A percentile compares a stretch with the other conserved stretches of the same genome.
Conservation (phyloP, 2,113 vertebrate genomes). For the Saguinus midas region DNA sequence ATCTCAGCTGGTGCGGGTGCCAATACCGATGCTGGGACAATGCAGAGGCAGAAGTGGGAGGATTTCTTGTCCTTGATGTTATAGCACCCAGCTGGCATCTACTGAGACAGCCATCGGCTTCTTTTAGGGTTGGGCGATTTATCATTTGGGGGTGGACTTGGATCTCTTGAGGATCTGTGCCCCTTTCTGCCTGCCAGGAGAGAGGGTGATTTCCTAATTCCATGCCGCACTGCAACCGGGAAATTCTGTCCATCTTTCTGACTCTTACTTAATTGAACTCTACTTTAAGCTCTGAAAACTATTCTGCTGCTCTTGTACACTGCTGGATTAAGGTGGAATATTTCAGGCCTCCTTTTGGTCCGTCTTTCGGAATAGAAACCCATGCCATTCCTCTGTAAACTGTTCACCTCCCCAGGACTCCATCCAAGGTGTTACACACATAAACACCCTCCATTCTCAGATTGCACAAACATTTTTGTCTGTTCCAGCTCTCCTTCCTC, state of each 20-base stretch:
- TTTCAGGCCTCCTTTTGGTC: not conserved
- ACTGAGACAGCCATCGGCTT: not conserved
- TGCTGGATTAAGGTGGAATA: not conserved
- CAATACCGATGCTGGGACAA: too few species aligned
- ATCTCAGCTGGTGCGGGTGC: not conserved
- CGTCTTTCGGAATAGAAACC: not conserved
- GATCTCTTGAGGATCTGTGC: not conserved
- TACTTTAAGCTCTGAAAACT: not conserved
- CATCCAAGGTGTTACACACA: rapidly evolving
- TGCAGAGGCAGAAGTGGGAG: not conserved
- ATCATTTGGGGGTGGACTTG: not conserved
- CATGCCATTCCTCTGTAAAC: not conserved
- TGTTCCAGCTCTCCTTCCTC: too few species aligned
- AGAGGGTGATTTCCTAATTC: not conserved
- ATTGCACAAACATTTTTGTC: not conserved
- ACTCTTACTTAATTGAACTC: not conserved
- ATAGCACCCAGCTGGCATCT: not conserved
- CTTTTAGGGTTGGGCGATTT: not conserved
- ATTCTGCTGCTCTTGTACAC: not conserved
- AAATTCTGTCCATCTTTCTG: not conserved
- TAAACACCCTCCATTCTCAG: not conserved
- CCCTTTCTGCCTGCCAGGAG: not conserved
- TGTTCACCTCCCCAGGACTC: not conserved
- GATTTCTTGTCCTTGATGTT: not conserved
- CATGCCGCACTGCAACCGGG: not conserved